phyloP scores from a whole-genome alignment of 1,140 invertebrate genomes.

The Euglossa dilemma region DNA sequence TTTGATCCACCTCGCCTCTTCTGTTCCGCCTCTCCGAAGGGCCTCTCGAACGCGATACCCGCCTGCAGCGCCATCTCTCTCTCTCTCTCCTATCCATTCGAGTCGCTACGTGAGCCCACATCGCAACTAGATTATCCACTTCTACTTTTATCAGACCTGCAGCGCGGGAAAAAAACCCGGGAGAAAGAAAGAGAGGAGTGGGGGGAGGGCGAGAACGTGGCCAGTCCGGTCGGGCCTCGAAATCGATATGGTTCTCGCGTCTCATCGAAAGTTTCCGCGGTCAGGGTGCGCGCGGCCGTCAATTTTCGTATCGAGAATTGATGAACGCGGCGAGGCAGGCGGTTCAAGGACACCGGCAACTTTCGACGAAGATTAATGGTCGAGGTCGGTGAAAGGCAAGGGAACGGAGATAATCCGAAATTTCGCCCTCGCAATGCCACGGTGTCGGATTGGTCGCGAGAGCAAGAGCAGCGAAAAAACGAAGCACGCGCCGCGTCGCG shows the following conservation, averaged over 20 bases:
- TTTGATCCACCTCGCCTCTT: slow-evolving; percentile 14
- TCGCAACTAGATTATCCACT: slow-evolving; percentile 15
- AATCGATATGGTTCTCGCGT: background rate
- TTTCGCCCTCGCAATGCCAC: slow-evolving; percentile 63
- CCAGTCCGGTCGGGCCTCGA: background rate
- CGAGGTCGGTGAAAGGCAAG: background rate
- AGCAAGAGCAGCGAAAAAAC: slow-evolving; percentile 11
- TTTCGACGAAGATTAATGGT: slow-evolving; percentile 65
- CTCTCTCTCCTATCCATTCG: background rate
- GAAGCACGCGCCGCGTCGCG: background rate
- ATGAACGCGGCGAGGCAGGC: slow-evolving; percentile 21
- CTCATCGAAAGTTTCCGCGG: background rate
- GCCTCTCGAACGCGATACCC: background rate
- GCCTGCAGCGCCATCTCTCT: background rate
- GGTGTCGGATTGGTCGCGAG: slow-evolving; percentile 39
- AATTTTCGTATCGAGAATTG: slow-evolving; percentile 39
- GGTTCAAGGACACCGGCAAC: slow-evolving; percentile 38
- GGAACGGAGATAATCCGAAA: slow-evolving; percentile 68
- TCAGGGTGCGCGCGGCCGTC: background rate
- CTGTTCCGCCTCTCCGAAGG: background rate
- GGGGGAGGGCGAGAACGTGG: background rate
- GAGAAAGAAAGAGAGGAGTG: background rate
- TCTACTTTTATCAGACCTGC: background rate
- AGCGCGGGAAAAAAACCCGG: background rate
- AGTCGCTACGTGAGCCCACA: background rate